A percentile compares a stretch with the other conserved stretches of the same genome.
Conservation (phyloP, 2,113 vertebrate genomes). For the Sterrhoptilus dennistouni region DNA sequence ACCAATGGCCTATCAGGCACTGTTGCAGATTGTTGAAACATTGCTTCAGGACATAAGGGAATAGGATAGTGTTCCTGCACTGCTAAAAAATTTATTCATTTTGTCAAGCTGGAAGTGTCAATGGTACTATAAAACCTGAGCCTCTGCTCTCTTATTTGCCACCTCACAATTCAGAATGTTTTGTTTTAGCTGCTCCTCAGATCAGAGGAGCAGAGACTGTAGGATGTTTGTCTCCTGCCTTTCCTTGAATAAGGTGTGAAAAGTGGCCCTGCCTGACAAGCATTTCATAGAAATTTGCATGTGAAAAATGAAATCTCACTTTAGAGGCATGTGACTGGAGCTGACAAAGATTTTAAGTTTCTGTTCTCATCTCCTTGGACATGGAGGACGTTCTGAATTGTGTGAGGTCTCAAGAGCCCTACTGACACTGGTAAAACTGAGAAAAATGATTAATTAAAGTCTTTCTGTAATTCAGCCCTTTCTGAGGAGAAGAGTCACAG, state of each 20-base stretch:
- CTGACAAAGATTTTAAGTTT: background rate
- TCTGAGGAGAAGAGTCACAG: background rate
- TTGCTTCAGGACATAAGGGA: constrained; percentile 11
- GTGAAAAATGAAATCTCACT: background rate
- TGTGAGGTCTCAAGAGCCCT: background rate
- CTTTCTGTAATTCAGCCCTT: background rate
- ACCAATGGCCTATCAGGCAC: background rate
- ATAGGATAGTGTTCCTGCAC: background rate
- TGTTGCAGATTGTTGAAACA: background rate
- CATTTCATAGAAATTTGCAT: background rate
- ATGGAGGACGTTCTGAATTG: background rate
- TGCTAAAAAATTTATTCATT: constrained; percentile 7
- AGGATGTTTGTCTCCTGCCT: background rate
- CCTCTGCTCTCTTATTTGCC: background rate
- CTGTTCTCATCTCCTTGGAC: fast-evolving
- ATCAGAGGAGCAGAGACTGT: background rate
- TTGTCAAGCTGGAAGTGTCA: background rate
- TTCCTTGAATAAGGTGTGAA: background rate
- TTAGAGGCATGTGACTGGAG: background rate
- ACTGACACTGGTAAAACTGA: background rate
- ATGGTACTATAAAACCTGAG: background rate
- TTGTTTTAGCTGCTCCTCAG: background rate
- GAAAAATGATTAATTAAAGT: background rate
- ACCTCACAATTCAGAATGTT: background rate
- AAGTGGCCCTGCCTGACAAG: background rate